A percentile compares a stretch with the other conserved stretches of the same genome.
These are phyloP conservation scores for Chromoteleia sp. DNA, from an alignment of 2,888 invertebrate species.

Conservation along the genomic window DNA sequence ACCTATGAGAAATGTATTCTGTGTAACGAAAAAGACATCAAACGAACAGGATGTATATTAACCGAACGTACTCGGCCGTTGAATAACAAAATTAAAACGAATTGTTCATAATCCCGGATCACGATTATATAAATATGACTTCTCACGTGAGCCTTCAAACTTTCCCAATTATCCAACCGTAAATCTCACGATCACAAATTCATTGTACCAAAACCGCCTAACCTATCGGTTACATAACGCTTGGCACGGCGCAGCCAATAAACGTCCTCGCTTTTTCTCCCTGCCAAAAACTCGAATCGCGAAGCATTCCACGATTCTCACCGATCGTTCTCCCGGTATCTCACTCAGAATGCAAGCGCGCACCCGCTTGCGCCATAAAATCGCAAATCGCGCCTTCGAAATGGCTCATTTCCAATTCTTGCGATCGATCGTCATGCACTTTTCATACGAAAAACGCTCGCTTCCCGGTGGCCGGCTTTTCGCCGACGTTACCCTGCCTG, in stretches of 20 bases:
- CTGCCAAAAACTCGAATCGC: slow-evolving; percentile 40
- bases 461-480: slow-evolving; percentile 63
- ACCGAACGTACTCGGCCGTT: too few relatives aligned
- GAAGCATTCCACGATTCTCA: slow-evolving; percentile 47
- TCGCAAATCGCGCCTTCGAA: slow-evolving; percentile 42
- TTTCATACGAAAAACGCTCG: slow-evolving; percentile 62
- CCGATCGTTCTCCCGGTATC: slow-evolving; percentile 23
- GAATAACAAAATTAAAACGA: too few relatives aligned
- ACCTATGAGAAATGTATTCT: too few relatives aligned
- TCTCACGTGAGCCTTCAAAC: background rate
- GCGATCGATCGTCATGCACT: slow-evolving; percentile 62
- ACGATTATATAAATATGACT: slow-evolving; percentile 4
- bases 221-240: slow-evolving; percentile 30
- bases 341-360: slow-evolving; percentile 51
- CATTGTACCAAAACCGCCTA: background rate
- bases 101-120: too few relatives aligned
- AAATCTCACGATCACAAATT: slow-evolving; percentile 19
- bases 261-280: slow-evolving; percentile 1
- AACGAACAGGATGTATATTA: too few relatives aligned
- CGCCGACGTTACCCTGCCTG: slow-evolving; percentile 35
- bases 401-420: slow-evolving; percentile 67
- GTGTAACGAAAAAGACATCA: too few relatives aligned
- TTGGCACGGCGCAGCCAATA: slow-evolving; percentile 14
- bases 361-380: slow-evolving; percentile 60
- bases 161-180: slow-evolving; percentile 31